A percentile compares a stretch with the other conserved stretches of the same genome.
Evolutionary conservation across 2,797 vertebrate species (phyloP).

Genomic region (Miichthys miiuy): DNA sequence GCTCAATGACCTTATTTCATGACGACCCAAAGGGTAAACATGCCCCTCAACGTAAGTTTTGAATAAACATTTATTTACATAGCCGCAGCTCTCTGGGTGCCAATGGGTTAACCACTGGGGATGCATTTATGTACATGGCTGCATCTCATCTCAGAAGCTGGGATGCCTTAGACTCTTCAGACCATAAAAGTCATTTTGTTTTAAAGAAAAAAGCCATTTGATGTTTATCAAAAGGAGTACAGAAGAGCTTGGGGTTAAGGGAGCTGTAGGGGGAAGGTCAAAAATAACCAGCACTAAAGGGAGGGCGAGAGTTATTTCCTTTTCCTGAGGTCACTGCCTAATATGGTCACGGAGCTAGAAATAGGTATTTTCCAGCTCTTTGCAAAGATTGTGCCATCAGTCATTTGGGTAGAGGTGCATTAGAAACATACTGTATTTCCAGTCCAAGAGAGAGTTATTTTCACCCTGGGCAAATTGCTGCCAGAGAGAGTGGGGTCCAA

Average conservation of each 20-base stretch:
- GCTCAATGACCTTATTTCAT: slow-evolving; percentile 72
- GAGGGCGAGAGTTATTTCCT: slow-evolving; percentile 73
- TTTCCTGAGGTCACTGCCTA: slow-evolving; percentile 75
- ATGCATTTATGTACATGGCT: slow-evolving; percentile 30
- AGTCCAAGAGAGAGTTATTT: slow-evolving; percentile 67
- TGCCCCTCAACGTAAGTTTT: slow-evolving; percentile 50
- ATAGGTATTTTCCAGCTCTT: slow-evolving; percentile 76
- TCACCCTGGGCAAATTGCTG: slow-evolving; percentile 58
- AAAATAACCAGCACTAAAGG: slow-evolving; percentile 68
- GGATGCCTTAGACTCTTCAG: slow-evolving; percentile 46
- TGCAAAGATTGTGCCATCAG: slow-evolving; percentile 55
- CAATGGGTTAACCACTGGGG: slow-evolving; percentile 42
- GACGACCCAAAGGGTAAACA: slow-evolving; percentile 60
- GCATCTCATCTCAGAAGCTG: slow-evolving; percentile 41
- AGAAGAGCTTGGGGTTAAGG: slow-evolving; percentile 67
- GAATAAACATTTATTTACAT: slow-evolving; percentile 69
- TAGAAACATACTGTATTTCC: slow-evolving; percentile 59
- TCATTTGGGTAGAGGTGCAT: slow-evolving; percentile 63
- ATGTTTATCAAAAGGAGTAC: slow-evolving; percentile 74
- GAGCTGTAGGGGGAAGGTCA: slow-evolving; percentile 57
- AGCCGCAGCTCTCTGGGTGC: slow-evolving; percentile 12
- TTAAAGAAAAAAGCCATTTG: slow-evolving; percentile 48
- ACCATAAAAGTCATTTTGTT: slow-evolving; percentile 59
- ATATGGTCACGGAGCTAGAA: slow-evolving; percentile 73
- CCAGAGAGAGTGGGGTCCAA: slow-evolving; percentile 60